A percentile compares a stretch with the other conserved stretches of the same genome.
These are phyloP conservation scores for Hemicrepidius hirtus DNA, from an alignment of 2,888 invertebrate species.

Conservation along the genomic window DNA sequence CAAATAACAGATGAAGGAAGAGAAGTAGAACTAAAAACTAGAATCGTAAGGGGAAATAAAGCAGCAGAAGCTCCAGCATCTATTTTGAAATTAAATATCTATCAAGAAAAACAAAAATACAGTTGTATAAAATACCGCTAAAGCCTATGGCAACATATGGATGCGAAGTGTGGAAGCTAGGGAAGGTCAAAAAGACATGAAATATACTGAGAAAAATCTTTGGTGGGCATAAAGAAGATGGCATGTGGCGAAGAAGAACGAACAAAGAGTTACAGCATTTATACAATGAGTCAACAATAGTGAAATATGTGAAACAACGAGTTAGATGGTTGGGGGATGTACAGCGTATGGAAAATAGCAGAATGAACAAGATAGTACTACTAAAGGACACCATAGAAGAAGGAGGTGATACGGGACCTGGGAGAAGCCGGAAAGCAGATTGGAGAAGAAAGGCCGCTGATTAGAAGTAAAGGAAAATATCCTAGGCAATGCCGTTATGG, in stretches of 20 bases:
- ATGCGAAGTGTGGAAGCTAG: slow-evolving; percentile 31
- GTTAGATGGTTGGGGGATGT: slow-evolving; percentile 36
- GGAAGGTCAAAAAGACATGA: slow-evolving; percentile 28
- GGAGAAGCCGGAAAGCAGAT: too few species aligned
- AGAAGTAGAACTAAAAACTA: background rate
- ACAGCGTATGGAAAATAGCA: slow-evolving; percentile 23
- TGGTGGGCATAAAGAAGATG: slow-evolving; percentile 24
- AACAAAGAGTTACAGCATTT: slow-evolving; percentile 32
- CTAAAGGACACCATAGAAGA: background rate
- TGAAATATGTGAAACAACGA: slow-evolving; percentile 19
- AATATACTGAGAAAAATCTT: slow-evolving; percentile 34
- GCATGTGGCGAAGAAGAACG: slow-evolving; percentile 33
- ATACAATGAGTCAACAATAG: slow-evolving; percentile 17
- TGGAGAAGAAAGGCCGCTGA: slow-evolving; percentile 1
- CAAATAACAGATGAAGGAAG: slow-evolving; percentile 9
- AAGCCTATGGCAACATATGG: slow-evolving; percentile 24
- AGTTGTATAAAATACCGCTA: slow-evolving; percentile 19
- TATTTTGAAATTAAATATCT: slow-evolving; percentile 6
- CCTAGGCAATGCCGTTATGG: slow-evolving; percentile 3
- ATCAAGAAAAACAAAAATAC: slow-evolving; percentile 22
- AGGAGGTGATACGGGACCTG: background rate
- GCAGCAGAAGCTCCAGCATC: slow-evolving; percentile 5
- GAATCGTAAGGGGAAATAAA: slow-evolving; percentile 2
- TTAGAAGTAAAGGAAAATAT: slow-evolving; percentile 2
- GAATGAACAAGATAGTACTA: slow-evolving; percentile 1